Evolutionary conservation across 2,888 invertebrate species (phyloP).

Genomic region (Ophion ventricosus): DNA sequence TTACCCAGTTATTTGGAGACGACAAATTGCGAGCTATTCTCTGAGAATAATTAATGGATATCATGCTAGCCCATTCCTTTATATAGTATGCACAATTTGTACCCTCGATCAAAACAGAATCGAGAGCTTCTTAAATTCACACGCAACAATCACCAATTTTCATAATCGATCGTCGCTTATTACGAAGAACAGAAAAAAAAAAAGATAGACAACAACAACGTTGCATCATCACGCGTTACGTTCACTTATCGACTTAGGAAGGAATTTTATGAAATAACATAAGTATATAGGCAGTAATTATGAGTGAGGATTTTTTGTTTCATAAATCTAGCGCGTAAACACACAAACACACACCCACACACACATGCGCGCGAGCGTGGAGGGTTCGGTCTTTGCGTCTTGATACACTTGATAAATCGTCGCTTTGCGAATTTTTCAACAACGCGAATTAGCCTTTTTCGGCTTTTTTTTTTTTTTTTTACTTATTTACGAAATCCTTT

Average conservation of each 20-base stretch:
- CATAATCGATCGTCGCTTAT: conserved; percentile 1
- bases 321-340: conserved; percentile 1
- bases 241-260: conserved; percentile 25
- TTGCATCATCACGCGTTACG: conserved; percentile 9
- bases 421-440: background rate
- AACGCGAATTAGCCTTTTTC: background rate
- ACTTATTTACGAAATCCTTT: background rate
- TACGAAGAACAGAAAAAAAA: conserved; percentile 1
- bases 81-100: background rate
- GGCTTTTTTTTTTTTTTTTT: background rate
- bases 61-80: background rate
- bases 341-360: conserved; percentile 3
- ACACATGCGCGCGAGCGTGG: background rate
- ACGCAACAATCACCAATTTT: background rate
- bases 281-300: conserved; percentile 53
- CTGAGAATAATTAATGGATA: background rate
- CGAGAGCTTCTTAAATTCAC: conserved; percentile 1
- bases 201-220: conserved; percentile 3
- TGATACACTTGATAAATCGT: background rate
- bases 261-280: conserved; percentile 35
- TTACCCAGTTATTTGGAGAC: no score
- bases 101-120: background rate
- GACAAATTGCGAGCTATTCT: background rate
- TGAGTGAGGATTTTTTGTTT: conserved; percentile 42
- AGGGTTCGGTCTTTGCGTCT: background rate